Base-by-base conservation (phyloP, 2,888 invertebrate genomes). In the Zhuqinia jingwanae region DNA sequence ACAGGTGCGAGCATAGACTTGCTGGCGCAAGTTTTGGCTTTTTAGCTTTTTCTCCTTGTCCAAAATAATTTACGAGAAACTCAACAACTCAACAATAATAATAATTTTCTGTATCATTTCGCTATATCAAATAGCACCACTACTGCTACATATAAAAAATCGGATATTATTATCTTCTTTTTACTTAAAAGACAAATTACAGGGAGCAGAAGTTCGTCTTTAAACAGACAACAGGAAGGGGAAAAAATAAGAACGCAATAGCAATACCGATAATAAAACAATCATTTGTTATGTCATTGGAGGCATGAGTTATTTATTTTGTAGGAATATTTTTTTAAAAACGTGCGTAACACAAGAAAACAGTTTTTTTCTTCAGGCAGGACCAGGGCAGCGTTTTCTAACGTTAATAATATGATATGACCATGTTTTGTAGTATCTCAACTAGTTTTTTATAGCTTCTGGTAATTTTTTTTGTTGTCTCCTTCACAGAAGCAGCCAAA, bases 1-100 rank as follows among this genome's bases (percentile, higher is more conserved):
- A 70, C 81, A 81, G 81, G 81, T 81, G 81, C 25, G 42, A 70
- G 73, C 27, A 45, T 45, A 81, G 81, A 81, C 81, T 81, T 25
- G 25, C 6, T 70, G 81, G 70, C 81, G 70, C 80, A 36, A 36
- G 36, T 36, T 3, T 36, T 36, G 36, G 8, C 53, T 30, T 53
- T 47, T 13, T 75, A n/a, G 27, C 42, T 68, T 42, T 60, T 22
- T 36, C 42, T 70, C 0, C 45, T 70, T 70, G 45, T 70, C 68
- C 68, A 70, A 47, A 45, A 20, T 70, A 47, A 70, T 70, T 70
- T 70, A 70, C 68, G 68, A 53, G n/a, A 53, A 17, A 17, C n/a
- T 5, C 53, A 53, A 3, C 53, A 53, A 53, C 53, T 17, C 53
- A 53, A 17, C 45, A 45, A 70, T 22, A 45, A 70, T 47, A 70